phyloP scores from a whole-genome alignment of 2,888 invertebrate genomes.

The Apamea crenata region DNA sequence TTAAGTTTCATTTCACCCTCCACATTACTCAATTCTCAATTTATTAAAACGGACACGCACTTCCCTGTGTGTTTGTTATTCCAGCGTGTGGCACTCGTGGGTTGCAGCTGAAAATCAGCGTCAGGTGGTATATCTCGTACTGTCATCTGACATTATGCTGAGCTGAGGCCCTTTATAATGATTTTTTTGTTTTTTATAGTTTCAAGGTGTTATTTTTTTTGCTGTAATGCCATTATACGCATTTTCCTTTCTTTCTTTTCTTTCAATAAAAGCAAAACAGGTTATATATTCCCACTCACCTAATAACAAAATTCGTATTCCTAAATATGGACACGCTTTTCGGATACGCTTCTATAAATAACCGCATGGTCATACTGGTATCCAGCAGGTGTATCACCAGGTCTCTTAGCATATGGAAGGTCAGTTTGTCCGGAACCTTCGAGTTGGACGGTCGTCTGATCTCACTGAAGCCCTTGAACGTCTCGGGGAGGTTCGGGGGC shows the following conservation, averaged over 20 bases:
- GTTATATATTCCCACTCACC: conserved; percentile 78
- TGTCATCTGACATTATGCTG: neutral
- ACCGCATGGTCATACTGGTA: conserved; percentile 92
- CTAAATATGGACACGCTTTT: conserved; percentile 88
- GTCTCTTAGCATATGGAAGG: conserved; percentile 90
- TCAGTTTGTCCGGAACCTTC: conserved; percentile 80
- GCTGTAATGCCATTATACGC: too few species aligned
- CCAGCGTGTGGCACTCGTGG: too few species aligned
- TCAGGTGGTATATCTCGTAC: too few species aligned
- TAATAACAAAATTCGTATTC: conserved; percentile 90
- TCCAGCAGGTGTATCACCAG: conserved; percentile 93
- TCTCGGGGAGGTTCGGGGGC: conserved; percentile 86
- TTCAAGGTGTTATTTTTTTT: neutral
- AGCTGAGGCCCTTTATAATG: neutral
- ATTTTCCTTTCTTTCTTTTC: too few species aligned
- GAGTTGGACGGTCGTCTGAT: conserved; percentile 79
- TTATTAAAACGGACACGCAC: too few species aligned
- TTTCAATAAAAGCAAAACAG: neutral
- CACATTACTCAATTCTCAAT: neutral
- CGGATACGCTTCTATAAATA: conserved; percentile 93
- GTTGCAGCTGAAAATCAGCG: too few species aligned
- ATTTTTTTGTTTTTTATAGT: neutral
- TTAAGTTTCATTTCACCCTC: too few species aligned
- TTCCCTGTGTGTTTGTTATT: too few species aligned
- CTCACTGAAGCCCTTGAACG: conserved; percentile 86